A percentile compares a stretch with the other conserved stretches of the same genome.
phyloP scores from a whole-genome alignment of 2,113 vertebrate species.

The Carettochelys insculpta region DNA sequence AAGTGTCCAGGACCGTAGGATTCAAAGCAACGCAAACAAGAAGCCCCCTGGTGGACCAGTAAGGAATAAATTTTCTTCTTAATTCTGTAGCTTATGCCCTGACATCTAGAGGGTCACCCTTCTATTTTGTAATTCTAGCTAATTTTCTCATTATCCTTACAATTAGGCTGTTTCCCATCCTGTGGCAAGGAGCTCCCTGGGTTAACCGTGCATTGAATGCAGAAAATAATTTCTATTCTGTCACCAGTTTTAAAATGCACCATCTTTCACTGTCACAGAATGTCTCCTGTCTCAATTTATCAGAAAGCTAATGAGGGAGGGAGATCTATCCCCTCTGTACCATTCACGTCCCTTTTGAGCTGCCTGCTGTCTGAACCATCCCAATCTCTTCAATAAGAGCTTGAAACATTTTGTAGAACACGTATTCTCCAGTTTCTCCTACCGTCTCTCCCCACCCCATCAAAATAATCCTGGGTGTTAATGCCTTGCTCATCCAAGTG shows the following conservation, averaged over 20 bases:
- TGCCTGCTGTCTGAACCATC: background rate
- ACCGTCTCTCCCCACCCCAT: background rate
- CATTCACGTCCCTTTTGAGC: background rate
- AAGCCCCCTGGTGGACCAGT: background rate
- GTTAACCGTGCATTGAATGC: background rate
- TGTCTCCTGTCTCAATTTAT: background rate
- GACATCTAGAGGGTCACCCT: background rate
- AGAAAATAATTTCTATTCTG: background rate
- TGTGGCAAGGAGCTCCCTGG: background rate
- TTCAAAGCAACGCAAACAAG: background rate
- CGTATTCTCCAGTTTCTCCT: background rate
- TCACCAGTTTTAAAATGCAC: background rate
- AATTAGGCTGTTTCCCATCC: background rate
- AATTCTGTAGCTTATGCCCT: background rate
- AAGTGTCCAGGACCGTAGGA: background rate
- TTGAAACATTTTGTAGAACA: background rate
- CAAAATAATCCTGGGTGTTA: background rate
- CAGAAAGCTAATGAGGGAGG: background rate
- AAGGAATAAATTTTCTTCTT: background rate
- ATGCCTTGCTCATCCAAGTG: background rate
- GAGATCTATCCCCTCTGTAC: background rate
- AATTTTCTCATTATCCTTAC: background rate
- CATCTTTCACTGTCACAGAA: background rate
- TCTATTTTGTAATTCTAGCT: background rate
- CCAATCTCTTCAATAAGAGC: background rate